Conservation (phyloP, 2,888 invertebrate genomes). For the Tipula lateralis region DNA sequence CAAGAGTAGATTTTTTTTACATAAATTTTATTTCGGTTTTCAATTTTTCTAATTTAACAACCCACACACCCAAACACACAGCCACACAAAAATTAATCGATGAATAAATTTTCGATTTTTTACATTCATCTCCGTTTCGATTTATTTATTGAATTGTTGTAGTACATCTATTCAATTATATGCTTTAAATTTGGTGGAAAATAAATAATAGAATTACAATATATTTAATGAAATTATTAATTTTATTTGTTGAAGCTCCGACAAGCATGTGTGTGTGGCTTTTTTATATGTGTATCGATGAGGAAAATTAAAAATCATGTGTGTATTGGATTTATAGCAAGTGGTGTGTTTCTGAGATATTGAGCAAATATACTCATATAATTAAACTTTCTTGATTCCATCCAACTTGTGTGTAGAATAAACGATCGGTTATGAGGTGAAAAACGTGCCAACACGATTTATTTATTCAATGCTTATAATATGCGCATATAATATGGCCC, state of each 20-base stretch:
- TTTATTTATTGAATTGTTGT: background rate
- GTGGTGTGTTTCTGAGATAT: background rate
- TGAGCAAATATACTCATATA: background rate
- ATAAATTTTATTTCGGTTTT: background rate
- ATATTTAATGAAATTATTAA: background rate
- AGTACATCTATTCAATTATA: background rate
- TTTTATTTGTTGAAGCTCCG: background rate
- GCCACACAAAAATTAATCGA: background rate
- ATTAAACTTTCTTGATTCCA: no score
- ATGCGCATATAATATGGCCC: no score
- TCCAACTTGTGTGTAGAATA: no score
- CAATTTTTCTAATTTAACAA: conserved; percentile 11
- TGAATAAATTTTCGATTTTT: conserved; percentile 4
- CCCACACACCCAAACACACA: background rate
- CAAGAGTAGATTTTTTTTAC: background rate
- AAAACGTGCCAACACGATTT: no score
- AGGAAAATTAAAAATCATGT: background rate
- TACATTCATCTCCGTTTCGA: background rate
- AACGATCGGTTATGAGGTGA: no score
- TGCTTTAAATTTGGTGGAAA: background rate
- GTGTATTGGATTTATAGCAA: background rate
- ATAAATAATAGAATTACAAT: background rate
- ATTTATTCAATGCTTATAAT: no score
- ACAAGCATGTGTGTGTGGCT: background rate
- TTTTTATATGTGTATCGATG: background rate